Conservation (phyloP, 1,140 invertebrate species). For the Ephestia elutella region DNA sequence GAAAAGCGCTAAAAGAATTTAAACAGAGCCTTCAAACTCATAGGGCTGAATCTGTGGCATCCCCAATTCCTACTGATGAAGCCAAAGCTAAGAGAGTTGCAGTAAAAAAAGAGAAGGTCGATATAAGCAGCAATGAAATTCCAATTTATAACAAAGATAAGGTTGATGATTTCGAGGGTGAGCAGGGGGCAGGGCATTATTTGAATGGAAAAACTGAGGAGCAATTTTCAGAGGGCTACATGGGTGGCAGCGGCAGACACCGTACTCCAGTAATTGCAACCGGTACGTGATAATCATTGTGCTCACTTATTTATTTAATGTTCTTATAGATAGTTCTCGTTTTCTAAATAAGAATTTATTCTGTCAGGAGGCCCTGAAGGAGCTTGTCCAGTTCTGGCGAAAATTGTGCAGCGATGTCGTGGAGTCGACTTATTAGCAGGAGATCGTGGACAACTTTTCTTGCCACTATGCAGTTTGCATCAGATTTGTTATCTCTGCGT, state of each 20-base stretch:
- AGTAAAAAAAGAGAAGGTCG: constrained; percentile 73
- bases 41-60: constrained; percentile 64
- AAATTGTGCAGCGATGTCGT: constrained; percentile 78
- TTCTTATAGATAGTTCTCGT: background rate
- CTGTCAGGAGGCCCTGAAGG: constrained; percentile 48
- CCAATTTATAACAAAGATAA: constrained; percentile 38
- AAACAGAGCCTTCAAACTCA: constrained; percentile 77
- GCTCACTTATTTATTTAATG: background rate
- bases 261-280: constrained; percentile 52
- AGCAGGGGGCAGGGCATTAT: constrained; percentile 68
- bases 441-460: constrained; percentile 77
- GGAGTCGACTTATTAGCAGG: constrained; percentile 77
- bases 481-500: constrained; percentile 85
- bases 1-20: constrained; percentile 81
- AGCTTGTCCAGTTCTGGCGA: constrained; percentile 73
- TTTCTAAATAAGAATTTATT: background rate
- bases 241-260: constrained; percentile 75
- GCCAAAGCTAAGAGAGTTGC: constrained; percentile 66
- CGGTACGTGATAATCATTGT: constrained; percentile 35
- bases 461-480: constrained; percentile 80
- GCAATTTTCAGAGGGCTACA: constrained; percentile 74
- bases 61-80: constrained; percentile 46
- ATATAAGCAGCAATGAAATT: constrained; percentile 46
- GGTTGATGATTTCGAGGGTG: constrained; percentile 73
- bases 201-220: constrained; percentile 67